A percentile compares a stretch with the other conserved stretches of the same genome.
Conservation (phyloP, 2,888 invertebrate genomes). For the Caenorhabditis uteleia region DNA sequence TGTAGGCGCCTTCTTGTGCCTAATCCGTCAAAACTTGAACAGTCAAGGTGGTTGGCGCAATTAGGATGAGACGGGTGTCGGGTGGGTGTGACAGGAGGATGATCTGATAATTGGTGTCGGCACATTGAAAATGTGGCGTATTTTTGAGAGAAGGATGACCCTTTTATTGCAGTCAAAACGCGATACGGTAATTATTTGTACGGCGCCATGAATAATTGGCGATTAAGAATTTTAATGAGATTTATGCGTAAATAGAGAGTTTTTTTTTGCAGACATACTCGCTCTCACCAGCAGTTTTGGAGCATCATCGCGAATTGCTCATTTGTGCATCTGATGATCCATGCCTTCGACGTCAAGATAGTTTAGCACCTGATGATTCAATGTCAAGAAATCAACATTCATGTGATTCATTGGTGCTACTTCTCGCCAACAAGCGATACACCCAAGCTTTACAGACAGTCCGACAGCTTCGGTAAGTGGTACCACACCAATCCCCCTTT, state of each 20-base stretch:
- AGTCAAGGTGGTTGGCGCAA: constrained; percentile 12
- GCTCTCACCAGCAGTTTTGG: constrained; percentile 66
- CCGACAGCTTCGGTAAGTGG: constrained; percentile 58
- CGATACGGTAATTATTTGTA: not conserved
- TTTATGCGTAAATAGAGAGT: not conserved
- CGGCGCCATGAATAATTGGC: not conserved
- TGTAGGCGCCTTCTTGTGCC: constrained; percentile 5
- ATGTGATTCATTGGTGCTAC: constrained; percentile 59
- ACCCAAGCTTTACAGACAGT: constrained; percentile 58
- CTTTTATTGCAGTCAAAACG: no score
- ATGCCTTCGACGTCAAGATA: constrained; percentile 14
- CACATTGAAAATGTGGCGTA: constrained; percentile 5
- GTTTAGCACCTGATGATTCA: constrained; percentile 5
- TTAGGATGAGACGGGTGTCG: constrained; percentile 21
- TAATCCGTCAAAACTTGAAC: constrained; percentile 38
- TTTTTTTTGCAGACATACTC: constrained; percentile 60
- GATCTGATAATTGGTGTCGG: constrained; percentile 39
- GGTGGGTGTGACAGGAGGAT: constrained; percentile 33
- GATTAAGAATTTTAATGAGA: not conserved
- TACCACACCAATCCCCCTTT: no score
- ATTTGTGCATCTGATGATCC: constrained; percentile 52
- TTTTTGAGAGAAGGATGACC: constrained; percentile 11
- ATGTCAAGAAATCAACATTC: constrained; percentile 52
- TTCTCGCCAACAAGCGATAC: constrained; percentile 66
- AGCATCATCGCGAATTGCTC: constrained; percentile 68